Conservation (phyloP, 2,888 invertebrate genomes). For the Poecilobothrus nobilitatus region DNA sequence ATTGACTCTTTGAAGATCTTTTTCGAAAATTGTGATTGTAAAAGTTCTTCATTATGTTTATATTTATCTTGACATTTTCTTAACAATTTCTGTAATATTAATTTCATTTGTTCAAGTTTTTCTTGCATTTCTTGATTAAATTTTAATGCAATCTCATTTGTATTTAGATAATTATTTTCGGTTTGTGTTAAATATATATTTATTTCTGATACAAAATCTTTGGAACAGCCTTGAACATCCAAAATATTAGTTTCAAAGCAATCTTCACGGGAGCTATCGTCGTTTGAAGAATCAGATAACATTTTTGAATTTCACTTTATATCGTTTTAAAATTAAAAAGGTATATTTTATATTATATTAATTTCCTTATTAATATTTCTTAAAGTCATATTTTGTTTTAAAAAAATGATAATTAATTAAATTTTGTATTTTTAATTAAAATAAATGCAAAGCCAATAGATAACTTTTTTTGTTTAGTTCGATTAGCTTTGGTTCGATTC, state of each 20-base stretch:
- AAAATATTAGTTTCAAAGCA: neutral
- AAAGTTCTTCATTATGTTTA: constrained; percentile 28
- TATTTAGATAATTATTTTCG: neutral
- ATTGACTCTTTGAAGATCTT: too few species aligned
- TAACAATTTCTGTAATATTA: constrained; percentile 26
- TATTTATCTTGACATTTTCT: constrained; percentile 28
- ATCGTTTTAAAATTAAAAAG: too few species aligned
- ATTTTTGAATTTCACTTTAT: neutral
- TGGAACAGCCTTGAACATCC: neutral
- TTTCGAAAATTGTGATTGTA: constrained; percentile 16
- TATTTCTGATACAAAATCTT: neutral
- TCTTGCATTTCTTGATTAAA: constrained; percentile 33
- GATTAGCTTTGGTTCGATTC: too few species aligned
- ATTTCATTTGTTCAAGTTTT: constrained; percentile 28
- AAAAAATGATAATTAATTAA: too few species aligned
- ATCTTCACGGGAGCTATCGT: neutral
- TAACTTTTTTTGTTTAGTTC: too few species aligned
- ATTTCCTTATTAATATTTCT: too few species aligned
- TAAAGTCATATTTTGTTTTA: too few species aligned
- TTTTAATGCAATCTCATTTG: constrained; percentile 27
- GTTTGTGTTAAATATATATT: neutral
- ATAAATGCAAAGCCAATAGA: too few species aligned
- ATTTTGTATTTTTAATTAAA: too few species aligned
- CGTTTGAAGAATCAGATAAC: neutral
- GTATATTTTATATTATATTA: too few species aligned